Evolutionary conservation across 2,888 invertebrate species (phyloP), one percentile per base, ranked within the genome.

Genomic region (Thera britannica): DNA sequence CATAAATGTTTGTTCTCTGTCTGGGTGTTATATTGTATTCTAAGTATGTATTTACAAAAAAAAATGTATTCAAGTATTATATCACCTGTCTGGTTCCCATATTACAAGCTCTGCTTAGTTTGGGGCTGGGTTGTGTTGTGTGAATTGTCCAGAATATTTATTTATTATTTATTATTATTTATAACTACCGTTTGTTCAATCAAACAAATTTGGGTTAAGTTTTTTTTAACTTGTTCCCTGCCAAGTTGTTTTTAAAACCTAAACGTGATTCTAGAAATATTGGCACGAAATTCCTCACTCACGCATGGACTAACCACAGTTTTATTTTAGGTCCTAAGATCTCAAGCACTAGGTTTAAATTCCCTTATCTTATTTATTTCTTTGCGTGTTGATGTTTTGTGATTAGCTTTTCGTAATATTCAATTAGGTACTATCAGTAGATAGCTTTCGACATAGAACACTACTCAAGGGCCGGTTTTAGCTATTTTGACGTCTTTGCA

Each of bases 371-470:
- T 7, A 41, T 58, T 49, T 2, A 54, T 36, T 46, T 36, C 35
- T 3, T 4, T 34, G 36, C 34, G 56, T 23, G 56, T 54, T 48
- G 63, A 46, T 58, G 41, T 62, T 36, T 55, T 48, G 55, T 57
- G 54, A 58, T 55, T 58, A 51, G 58, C 35, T 64, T 71, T 71
- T 73, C 72, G 72, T 69, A 73, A 73, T 7, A 65, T 66, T 62
- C 59, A 48, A 41, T 55, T 65, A 56, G 63, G 63, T 62, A n/a
- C n/a, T n/a, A 64, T 23, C 38, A 62, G 58, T 61, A 54, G 51
- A 49, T 65, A 55, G 58, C 69, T 73, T 73, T 71, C 71, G 58
- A 65, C 70, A 73, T 65, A 44, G 46, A 62, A 65, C 63, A 58
- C 67, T 34, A 52, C 34, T 52, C 51, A 49, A 61, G 55, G 59